Evolutionary conservation across 1,140 invertebrate species (phyloP).

Genomic region (Bombus balteatus): DNA sequence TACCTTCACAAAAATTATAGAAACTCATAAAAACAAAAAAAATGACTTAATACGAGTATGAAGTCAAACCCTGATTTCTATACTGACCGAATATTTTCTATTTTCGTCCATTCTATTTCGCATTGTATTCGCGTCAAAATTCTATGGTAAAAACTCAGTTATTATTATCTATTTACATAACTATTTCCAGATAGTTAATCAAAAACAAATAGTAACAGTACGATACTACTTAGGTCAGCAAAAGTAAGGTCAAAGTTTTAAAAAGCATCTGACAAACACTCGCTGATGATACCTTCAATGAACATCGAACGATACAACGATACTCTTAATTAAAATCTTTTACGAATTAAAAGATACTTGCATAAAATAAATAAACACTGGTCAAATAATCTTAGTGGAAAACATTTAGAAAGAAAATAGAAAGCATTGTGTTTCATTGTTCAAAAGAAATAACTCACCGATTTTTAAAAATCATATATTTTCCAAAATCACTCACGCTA

Average conservation of each 20-base stretch:
- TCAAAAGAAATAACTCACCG: background rate
- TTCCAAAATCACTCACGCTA: background rate
- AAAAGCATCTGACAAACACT: background rate
- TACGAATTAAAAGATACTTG: background rate
- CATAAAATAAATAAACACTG: background rate
- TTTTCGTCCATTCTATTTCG: background rate
- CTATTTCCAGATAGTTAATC: background rate
- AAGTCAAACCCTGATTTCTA: background rate
- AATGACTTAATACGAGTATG: background rate
- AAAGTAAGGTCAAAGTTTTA: background rate
- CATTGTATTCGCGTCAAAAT: background rate
- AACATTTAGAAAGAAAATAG: background rate
- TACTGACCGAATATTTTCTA: background rate
- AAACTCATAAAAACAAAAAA: background rate
- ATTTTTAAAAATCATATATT: background rate
- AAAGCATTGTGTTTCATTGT: background rate
- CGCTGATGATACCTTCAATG: background rate
- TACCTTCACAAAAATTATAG: background rate
- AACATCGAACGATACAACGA: background rate
- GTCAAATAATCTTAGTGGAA: background rate
- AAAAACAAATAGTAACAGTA: background rate
- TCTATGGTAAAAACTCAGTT: background rate
- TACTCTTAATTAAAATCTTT: background rate
- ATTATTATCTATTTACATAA: background rate
- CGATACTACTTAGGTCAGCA: too few species aligned